Evolutionary conservation across 2,888 invertebrate species (phyloP).

Genomic region (Prionchulus punctatus): DNA sequence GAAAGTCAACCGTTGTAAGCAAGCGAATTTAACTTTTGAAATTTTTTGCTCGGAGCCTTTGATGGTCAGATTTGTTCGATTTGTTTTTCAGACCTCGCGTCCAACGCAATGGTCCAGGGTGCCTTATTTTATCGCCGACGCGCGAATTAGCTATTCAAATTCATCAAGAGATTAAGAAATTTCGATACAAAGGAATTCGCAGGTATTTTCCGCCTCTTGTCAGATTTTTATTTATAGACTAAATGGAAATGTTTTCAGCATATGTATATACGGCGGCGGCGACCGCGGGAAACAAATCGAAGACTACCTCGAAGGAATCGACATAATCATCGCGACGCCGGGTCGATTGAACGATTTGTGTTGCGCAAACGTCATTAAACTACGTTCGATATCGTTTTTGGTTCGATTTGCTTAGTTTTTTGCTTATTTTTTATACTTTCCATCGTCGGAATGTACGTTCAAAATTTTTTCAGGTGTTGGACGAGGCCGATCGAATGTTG

Average conservation of each 20-base stretch:
- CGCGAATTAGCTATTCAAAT: slow-evolving; percentile 83
- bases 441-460: background rate
- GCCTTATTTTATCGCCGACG: slow-evolving; percentile 75
- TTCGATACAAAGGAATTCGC: slow-evolving; percentile 60
- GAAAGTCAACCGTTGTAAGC: slow-evolving; percentile 51
- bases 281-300: slow-evolving; percentile 60
- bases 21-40: background rate
- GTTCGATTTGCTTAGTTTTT: slow-evolving; percentile 13
- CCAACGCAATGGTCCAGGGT: slow-evolving; percentile 52
- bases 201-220: slow-evolving; percentile 14
- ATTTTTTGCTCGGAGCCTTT: background rate
- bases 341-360: slow-evolving; percentile 81
- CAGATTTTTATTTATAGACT: background rate
- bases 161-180: slow-evolving; percentile 73
- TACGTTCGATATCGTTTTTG: slow-evolving; percentile 67
- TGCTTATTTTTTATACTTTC: slow-evolving; percentile 3
- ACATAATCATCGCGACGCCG: slow-evolving; percentile 86
- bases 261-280: slow-evolving; percentile 82
- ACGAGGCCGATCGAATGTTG: slow-evolving; percentile 57
- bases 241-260: slow-evolving; percentile 37
- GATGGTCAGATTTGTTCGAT: background rate
- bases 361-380: slow-evolving; percentile 48
- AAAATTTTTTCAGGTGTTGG: slow-evolving; percentile 44
- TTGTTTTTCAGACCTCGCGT: slow-evolving; percentile 10
- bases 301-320: slow-evolving; percentile 57